These are phyloP conservation scores for Creontiades dilutus DNA, from an alignment of 2,888 invertebrate species.

Conservation along the genomic window DNA sequence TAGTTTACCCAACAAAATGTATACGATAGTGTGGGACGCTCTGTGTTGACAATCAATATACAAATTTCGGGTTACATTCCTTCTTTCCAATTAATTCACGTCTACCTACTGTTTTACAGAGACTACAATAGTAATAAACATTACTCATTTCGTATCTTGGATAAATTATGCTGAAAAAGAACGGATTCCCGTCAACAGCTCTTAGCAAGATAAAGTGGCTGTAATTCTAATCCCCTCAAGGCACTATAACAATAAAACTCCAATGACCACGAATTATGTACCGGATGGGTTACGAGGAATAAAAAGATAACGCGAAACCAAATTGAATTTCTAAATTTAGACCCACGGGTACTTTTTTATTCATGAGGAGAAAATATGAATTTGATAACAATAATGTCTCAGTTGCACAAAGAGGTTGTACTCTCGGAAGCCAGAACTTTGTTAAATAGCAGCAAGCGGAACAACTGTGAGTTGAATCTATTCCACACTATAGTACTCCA, in stretches of 20 bases:
- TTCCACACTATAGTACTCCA: too few species aligned
- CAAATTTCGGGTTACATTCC: too few species aligned
- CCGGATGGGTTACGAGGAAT: neutral
- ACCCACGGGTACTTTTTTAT: neutral
- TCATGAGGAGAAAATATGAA: neutral
- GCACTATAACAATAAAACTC: neutral
- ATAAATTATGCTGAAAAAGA: too few species aligned
- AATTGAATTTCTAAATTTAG: neutral
- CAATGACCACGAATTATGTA: neutral
- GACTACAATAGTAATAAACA: too few species aligned
- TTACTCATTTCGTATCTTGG: too few species aligned
- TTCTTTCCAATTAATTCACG: too few species aligned
- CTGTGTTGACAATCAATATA: too few species aligned
- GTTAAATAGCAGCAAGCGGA: neutral
- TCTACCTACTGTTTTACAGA: too few species aligned
- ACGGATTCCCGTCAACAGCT: slow-evolving; percentile 15
- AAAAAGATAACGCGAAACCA: neutral
- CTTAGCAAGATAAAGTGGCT: neutral
- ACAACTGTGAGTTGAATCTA: too few species aligned
- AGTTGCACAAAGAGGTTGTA: slow-evolving; percentile 38
- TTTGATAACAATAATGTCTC: slow-evolving; percentile 46
- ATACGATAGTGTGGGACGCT: too few species aligned
- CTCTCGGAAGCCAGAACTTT: slow-evolving; percentile 43
- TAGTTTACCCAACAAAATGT: too few species aligned
- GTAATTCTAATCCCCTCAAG: neutral